Conservation (phyloP, 2,888 invertebrate genomes). For the Tetanocera ferruginea region DNA sequence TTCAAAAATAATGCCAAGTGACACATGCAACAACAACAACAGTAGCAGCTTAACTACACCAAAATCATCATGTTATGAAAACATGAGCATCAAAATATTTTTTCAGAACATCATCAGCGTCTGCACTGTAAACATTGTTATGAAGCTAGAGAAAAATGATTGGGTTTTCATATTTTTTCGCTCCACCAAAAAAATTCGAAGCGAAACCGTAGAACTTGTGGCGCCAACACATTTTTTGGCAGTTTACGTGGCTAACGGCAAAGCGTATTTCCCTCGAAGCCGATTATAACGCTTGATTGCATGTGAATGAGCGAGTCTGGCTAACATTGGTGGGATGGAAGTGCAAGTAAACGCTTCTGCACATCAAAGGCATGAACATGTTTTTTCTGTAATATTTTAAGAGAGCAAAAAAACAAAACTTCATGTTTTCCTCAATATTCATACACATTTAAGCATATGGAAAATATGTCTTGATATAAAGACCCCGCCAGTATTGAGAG, state of each 20-base stretch:
- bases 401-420: not conserved
- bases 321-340: not conserved
- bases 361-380: too few relatives aligned
- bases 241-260: slow-evolving; percentile 8
- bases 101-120: not conserved
- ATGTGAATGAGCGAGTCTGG: slow-evolving; percentile 8
- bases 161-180: slow-evolving; percentile 13
- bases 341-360: not conserved
- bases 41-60: not conserved
- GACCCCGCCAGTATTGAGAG: too few relatives aligned
- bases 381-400: not conserved
- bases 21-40: slow-evolving; percentile 24
- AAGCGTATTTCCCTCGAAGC: not conserved
- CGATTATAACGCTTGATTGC: slow-evolving; percentile 31
- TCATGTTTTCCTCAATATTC: too few relatives aligned
- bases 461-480: too few relatives aligned
- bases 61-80: slow-evolving; percentile 23
- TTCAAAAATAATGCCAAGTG: slow-evolving; percentile 25
- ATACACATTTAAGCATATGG: too few relatives aligned
- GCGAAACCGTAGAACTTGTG: not conserved
- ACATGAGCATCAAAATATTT: slow-evolving; percentile 9
- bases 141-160: slow-evolving; percentile 26
- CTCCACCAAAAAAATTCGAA: not conserved
- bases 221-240: slow-evolving; percentile 27
- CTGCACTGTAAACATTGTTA: slow-evolving; percentile 11